Conservation (phyloP, 2,797 vertebrate genomes). For the Clamator glandarius region DNA sequence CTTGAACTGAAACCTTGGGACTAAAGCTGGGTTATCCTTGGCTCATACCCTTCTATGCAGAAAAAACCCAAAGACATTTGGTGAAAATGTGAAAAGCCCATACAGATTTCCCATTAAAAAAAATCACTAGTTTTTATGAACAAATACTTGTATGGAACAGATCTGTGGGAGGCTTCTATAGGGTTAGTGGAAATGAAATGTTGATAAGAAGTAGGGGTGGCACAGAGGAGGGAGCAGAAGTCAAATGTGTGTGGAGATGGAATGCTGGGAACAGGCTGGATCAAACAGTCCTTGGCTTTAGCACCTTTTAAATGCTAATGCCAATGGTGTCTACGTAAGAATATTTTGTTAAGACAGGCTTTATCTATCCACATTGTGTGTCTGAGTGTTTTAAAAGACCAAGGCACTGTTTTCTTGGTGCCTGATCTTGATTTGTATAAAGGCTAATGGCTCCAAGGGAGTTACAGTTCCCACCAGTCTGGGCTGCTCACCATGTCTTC, state of each 20-base stretch:
- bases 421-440: neutral
- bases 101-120: neutral
- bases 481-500: neutral
- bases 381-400: neutral
- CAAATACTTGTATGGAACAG: neutral
- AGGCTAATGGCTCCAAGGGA: neutral
- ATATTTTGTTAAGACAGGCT: neutral
- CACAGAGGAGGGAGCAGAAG: neutral
- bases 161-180: rapidly evolving
- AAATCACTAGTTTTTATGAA: neutral
- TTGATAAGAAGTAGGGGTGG: neutral
- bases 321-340: neutral
- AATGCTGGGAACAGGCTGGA: too few species aligned
- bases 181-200: neutral
- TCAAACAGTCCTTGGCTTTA: neutral
- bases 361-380: neutral
- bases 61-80: neutral
- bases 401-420: neutral
- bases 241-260: neutral
- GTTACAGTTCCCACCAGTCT: neutral
- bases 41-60: neutral
- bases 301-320: neutral
- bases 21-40: neutral
- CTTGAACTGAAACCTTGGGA: neutral
- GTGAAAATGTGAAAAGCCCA: neutral